Base-by-base conservation (phyloP, 2,113 vertebrate genomes). In the Cacatua alba region DNA sequence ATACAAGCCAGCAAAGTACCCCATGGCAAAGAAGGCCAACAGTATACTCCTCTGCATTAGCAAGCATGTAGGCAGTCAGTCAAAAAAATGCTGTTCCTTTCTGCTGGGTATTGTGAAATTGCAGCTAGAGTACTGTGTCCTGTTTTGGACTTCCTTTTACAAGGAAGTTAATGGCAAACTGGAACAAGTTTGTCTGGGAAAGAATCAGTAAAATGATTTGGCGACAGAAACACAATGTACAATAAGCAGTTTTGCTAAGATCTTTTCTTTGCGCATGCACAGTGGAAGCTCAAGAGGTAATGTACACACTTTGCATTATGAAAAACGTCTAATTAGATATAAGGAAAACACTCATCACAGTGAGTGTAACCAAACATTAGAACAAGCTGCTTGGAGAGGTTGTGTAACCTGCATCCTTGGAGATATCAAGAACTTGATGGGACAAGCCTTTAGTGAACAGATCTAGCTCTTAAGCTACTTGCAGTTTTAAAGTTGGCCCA, bases 181-280 rank as follows among this genome's bases (percentile, higher is more conserved):
- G 20, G 8, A 88, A 17, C 7, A 35, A 39, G 1, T 65, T 69
- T 52, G 8, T 48, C 48, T 67, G 23, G 5, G 29, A 67, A 69
- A 85, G 20, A 71, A 67, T 11, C 3, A 4, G 10, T 77, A 49
- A 87, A 84, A 59, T 67, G 0, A 20, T 63, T 3, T 52, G 24
- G 16, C 4, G 6, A 63, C 6, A 49, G 37, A 3, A 74, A 7
- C 5, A 39, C 1, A 1, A 16, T 10, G 4, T 57, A 49, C 14
- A 65, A 37, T 33, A 53, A 44, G 7, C 5, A 35, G 12, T 69
- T 90, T 72, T 90, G 10, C 7, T n/a, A n/a, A 48, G 15, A 44
- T 46, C 17, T 39, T 46, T 14, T 49, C 33, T 49, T 64, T 74
- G 29, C 16, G 81, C 2, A 11, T 67, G 5, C 4, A 15, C 8